Conservation (phyloP, 2,888 invertebrate genomes). For the Enchytraeus crypticus region DNA sequence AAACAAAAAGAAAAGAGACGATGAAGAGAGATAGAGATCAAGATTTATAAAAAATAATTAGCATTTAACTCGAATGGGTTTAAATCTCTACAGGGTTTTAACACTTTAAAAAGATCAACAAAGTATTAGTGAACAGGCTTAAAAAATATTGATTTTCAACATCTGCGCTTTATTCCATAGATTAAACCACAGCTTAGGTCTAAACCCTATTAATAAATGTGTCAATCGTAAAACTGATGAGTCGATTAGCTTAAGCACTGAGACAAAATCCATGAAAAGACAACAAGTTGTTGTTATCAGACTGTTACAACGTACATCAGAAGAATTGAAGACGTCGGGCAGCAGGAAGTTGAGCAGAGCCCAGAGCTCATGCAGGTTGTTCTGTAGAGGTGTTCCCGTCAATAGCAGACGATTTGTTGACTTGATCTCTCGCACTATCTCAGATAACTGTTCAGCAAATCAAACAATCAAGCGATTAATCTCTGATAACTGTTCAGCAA, state of each 20-base stretch:
- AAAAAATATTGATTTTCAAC: too few species aligned
- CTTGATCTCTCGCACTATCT: constrained; percentile 89
- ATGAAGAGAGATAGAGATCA: too few species aligned
- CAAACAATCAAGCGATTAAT: constrained; percentile 76
- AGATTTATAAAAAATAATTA: too few species aligned
- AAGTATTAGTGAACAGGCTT: too few species aligned
- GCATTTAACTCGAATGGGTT: too few species aligned
- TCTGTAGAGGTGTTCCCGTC: constrained; percentile 96
- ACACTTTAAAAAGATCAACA: too few species aligned
- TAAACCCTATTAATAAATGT: too few species aligned
- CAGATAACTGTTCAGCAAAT: constrained; percentile 61
- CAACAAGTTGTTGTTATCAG: background rate
- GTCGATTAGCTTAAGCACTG: background rate
- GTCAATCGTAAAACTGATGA: background rate
- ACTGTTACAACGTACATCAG: constrained; percentile 5
- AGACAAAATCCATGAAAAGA: background rate
- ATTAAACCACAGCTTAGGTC: too few species aligned
- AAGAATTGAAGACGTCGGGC: constrained; percentile 79
- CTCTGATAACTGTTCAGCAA: constrained; percentile 66
- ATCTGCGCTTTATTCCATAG: too few species aligned
- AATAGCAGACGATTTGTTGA: constrained; percentile 86
- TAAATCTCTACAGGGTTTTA: too few species aligned
- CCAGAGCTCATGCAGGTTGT: constrained; percentile 97
- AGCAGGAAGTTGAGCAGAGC: constrained; percentile 89
- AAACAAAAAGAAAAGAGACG: too few species aligned